Base-by-base conservation (phyloP, 37 sponge, comb jelly and placozoan species). In the Hexactinellida sp. region DNA sequence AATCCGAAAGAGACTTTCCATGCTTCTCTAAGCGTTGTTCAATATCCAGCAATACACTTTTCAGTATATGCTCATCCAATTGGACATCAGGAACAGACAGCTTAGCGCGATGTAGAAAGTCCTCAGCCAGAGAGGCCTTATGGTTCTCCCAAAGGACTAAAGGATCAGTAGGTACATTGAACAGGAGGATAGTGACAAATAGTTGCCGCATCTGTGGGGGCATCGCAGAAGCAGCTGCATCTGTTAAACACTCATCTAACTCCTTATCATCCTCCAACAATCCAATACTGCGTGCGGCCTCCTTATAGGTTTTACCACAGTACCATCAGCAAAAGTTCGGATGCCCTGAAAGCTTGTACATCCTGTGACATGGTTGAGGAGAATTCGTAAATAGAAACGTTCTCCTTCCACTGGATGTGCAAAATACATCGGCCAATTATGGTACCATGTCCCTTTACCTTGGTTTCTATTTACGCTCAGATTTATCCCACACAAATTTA, bases 291-390 rank as follows among this genome's bases (percentile, higher is more conserved):
- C 47, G 38, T n/a, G 82, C 30, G n/a, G 87, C 82, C 24, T 37
- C 87, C 38, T 82, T 71, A 39, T 30, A 82, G 39, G 25, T 39
- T 38, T 13, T n/a, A 86, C 35, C 3, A 82, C 87, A n/a, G 87
- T 86, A 63, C 87, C 83, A 37, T 86, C 87, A 36, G 82, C 82
- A 3, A 63, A 63, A 38, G 84, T 83, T 10, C 84, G 38, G 25
- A 83, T 38, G 16, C 16, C 84, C 47, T 5, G 28, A 82, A 23
- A 83, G 28, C n/a, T 23, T 39, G 3, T 21, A 19, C 47, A 39
- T 30, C 84, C 28, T 37, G n/a, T 38, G 1, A 83, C 84, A 39
- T 30, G 84, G 47, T 39, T 38, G 3, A 83, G 47, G 28, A 83
- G 84, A 5, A 83, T 38, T 83, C 84, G 28, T 1, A 83, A 25